A percentile compares a stretch with the other conserved stretches of the same genome.
phyloP scores from a whole-genome alignment of 1,140 invertebrate species.

The Centruroides sculpturatus region DNA sequence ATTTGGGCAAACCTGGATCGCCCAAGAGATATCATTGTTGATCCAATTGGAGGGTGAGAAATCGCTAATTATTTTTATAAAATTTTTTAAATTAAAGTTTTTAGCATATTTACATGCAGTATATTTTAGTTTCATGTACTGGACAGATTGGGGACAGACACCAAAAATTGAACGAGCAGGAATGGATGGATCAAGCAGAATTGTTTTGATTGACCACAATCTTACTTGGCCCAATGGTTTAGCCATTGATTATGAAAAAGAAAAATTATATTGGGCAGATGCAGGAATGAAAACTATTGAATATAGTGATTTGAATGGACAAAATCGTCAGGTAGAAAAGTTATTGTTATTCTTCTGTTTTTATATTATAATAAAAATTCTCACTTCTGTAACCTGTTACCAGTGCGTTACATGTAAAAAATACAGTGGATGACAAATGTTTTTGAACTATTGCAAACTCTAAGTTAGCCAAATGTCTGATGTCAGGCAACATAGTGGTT shows the following conservation, averaged over 20 bases:
- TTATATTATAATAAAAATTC: too few species aligned
- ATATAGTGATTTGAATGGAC: slow-evolving; percentile 63
- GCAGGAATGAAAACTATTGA: slow-evolving; percentile 60
- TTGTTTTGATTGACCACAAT: slow-evolving; percentile 36
- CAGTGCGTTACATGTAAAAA: too few species aligned
- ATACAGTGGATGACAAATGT: too few species aligned
- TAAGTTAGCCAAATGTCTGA: too few species aligned
- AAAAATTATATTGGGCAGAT: slow-evolving; percentile 43
- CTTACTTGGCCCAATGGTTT: slow-evolving; percentile 42
- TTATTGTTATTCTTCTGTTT: background rate
- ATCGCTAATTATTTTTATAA: background rate
- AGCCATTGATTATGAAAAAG: slow-evolving; percentile 45
- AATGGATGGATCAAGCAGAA: slow-evolving; percentile 41
- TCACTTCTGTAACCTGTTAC: too few species aligned
- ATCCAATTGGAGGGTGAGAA: slow-evolving; percentile 46
- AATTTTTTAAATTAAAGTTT: background rate
- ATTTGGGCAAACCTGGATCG: slow-evolving; percentile 66
- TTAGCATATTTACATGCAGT: background rate
- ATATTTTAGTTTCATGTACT: slow-evolving; percentile 25
- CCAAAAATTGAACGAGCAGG: slow-evolving; percentile 38
- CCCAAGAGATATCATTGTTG: slow-evolving; percentile 67
- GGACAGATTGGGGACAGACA: slow-evolving; percentile 39
- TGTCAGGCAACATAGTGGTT: too few species aligned
- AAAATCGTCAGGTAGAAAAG: slow-evolving; percentile 38
- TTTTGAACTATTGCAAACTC: too few species aligned